Conservation (phyloP, 1,140 invertebrate species). For the Diprion similis region DNA sequence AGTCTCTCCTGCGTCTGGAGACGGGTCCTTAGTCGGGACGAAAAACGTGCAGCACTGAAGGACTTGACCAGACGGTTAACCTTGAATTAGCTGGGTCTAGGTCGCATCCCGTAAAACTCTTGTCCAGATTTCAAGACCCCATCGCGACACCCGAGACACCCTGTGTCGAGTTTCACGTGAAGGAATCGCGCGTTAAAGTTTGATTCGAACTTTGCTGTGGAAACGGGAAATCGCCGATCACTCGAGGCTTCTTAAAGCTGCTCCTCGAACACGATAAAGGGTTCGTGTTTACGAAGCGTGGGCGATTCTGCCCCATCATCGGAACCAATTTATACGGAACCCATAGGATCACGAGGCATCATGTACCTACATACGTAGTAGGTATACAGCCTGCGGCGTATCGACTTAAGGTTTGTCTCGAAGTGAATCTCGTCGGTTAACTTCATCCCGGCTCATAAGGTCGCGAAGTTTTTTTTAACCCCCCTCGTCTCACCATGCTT, state of each 20-base stretch:
- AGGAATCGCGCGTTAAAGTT: not conserved
- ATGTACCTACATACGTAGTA: no score
- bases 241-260: no score
- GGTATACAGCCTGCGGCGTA: no score
- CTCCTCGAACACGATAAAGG: no score
- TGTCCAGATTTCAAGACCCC: not conserved
- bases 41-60: no score
- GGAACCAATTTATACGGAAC: not conserved
- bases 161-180: not conserved
- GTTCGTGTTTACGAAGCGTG: not conserved
- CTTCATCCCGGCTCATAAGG: not conserved
- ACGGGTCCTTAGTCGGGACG: no score
- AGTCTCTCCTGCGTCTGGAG: not conserved
- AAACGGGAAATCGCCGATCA: no score
- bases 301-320: not conserved
- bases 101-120: not conserved
- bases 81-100: constrained; percentile 3
- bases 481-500: no score
- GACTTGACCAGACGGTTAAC: not conserved
- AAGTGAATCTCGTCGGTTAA: constrained; percentile 6
- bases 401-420: not conserved
- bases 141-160: constrained; percentile 2
- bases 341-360: not conserved
- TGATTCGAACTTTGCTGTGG: no score
- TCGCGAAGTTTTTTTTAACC: not conserved